Evolutionary conservation across 2,113 vertebrate species (phyloP).

Genomic region (Antechinus stuartii): DNA sequence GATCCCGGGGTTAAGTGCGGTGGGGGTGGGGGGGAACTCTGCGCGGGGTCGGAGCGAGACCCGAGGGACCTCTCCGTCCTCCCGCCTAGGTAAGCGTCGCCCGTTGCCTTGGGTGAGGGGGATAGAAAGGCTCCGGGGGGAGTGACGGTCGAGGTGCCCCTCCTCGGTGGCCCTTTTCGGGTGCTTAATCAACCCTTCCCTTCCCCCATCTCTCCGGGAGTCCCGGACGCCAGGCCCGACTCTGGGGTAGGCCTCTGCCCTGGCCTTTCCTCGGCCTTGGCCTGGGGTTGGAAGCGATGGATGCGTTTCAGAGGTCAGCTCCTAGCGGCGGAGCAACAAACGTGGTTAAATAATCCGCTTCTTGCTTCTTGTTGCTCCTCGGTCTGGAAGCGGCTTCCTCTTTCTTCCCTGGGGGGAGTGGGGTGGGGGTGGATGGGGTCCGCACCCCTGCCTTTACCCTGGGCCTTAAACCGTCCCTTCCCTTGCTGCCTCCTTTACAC

Average conservation of each 20-base stretch:
- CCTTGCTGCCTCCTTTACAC: not conserved
- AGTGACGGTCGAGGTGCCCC: not conserved
- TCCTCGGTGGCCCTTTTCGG: not conserved
- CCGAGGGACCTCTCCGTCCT: conserved; percentile 58
- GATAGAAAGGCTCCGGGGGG: not conserved
- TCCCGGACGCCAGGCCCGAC: conserved; percentile 33
- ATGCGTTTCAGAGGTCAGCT: not conserved
- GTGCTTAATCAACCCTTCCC: not conserved
- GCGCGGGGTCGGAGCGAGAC: conserved; percentile 59
- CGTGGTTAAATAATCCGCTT: not conserved
- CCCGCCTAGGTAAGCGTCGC: conserved; percentile 72
- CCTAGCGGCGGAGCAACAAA: not conserved
- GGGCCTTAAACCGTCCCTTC: not conserved
- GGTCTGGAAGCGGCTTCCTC: not conserved
- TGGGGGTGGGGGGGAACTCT: conserved; percentile 23
- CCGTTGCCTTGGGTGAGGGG: not conserved
- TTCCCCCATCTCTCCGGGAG: not conserved
- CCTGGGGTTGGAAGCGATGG: conserved; percentile 13
- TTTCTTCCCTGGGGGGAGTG: not conserved
- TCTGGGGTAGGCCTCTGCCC: conserved; percentile 59
- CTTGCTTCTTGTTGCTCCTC: not conserved
- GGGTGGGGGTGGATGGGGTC: not conserved
- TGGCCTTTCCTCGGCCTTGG: conserved; percentile 56
- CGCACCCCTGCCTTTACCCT: not conserved
- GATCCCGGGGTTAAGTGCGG: conserved; percentile 51